These are phyloP conservation scores for Hipparchia semele DNA, from an alignment of 2,888 invertebrate species.

Conservation along the genomic window DNA sequence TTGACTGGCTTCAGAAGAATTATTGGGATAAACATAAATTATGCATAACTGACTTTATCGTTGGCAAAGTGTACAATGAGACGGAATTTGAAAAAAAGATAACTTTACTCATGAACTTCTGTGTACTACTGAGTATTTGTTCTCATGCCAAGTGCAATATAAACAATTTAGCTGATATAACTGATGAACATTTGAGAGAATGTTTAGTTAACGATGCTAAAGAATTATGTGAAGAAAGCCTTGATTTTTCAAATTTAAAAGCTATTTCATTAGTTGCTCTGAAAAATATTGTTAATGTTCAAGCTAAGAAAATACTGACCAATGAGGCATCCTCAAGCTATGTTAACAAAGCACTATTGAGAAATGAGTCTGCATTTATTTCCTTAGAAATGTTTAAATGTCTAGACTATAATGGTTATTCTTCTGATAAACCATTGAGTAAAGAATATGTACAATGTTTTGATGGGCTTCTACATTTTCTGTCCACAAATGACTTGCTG, in stretches of 20 bases:
- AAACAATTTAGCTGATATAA: constrained; percentile 66
- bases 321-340: constrained; percentile 47
- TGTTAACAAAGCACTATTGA: constrained; percentile 60
- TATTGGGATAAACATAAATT: constrained; percentile 85
- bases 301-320: constrained; percentile 58
- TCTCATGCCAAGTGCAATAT: constrained; percentile 64
- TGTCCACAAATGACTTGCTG: constrained; percentile 79
- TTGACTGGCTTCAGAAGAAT: constrained; percentile 86
- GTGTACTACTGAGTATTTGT: constrained; percentile 68
- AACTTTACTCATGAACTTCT: constrained; percentile 62
- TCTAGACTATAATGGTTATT: constrained; percentile 50
- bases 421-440: constrained; percentile 49
- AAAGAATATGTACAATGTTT: constrained; percentile 72
- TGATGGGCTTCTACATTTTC: constrained; percentile 77
- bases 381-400: constrained; percentile 62
- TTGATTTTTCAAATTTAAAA: constrained; percentile 63
- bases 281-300: constrained; percentile 53
- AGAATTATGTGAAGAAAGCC: constrained; percentile 59
- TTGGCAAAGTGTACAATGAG: constrained; percentile 51
- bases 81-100: constrained; percentile 58
- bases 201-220: constrained; percentile 64
- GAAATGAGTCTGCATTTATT: constrained; percentile 64
- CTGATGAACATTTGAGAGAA: constrained; percentile 59
- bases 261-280: constrained; percentile 58
- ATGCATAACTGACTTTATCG: constrained; percentile 71